phyloP scores from a whole-genome alignment of 35 echinoderm and acorn worm genomes.

The Eucidaris tribuloides region DNA sequence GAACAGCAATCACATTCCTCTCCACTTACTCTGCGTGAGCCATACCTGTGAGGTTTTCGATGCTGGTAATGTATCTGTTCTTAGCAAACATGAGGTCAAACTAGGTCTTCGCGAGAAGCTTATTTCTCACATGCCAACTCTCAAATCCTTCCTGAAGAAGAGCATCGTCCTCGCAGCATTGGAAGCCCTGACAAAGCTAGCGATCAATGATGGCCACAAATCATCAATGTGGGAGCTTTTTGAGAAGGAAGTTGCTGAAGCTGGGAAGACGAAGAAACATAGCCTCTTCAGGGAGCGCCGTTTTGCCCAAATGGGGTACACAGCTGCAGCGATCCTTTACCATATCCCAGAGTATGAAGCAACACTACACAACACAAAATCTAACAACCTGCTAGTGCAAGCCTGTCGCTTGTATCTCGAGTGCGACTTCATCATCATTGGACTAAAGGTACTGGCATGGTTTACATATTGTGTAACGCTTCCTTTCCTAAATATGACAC shows the following conservation, averaged over 20 bases:
- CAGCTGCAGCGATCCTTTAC: slow-evolving; percentile 1
- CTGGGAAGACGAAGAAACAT: background rate
- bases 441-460: slow-evolving; percentile 8
- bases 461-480: slow-evolving; percentile 29
- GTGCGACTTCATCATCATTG: slow-evolving; percentile 34
- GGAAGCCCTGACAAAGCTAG: slow-evolving; percentile 12
- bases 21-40: background rate
- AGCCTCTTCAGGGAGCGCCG: slow-evolving; percentile 16
- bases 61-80: background rate
- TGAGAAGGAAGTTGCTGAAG: background rate
- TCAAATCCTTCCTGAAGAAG: background rate
- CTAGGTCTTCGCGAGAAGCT: background rate
- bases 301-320: slow-evolving; percentile 21
- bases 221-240: slow-evolving; percentile 22
- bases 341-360: slow-evolving; percentile 27
- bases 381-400: slow-evolving; percentile 15
- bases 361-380: slow-evolving; percentile 3
- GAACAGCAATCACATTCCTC: background rate
- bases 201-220: slow-evolving; percentile 22
- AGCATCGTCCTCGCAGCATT: slow-evolving; percentile 6
- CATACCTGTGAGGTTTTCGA: slow-evolving; percentile 7
- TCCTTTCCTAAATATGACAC: slow-evolving; percentile 10
- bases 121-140: background rate
- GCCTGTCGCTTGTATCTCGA: slow-evolving; percentile 26
- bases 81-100: background rate